Conservation (phyloP, 1,140 invertebrate species). For the Drosophila sp. region DNA sequence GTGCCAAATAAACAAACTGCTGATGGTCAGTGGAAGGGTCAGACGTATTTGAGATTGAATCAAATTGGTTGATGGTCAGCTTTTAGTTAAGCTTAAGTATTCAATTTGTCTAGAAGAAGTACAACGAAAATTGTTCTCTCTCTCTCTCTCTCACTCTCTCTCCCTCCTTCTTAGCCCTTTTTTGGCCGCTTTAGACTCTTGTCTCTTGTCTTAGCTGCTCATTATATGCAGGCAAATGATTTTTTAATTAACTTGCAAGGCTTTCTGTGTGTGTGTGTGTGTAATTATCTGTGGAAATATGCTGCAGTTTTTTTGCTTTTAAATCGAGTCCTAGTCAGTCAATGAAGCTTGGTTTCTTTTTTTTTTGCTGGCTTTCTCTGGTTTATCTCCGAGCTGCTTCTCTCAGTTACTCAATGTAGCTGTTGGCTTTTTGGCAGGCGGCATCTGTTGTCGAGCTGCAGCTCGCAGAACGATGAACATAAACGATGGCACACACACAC, state of each 20-base stretch:
- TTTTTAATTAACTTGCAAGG: slow-evolving; percentile 49
- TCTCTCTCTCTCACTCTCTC: background rate
- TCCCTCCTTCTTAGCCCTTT: background rate
- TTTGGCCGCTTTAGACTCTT: background rate
- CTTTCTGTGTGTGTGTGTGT: slow-evolving; percentile 24
- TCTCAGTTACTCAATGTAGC: slow-evolving; percentile 1
- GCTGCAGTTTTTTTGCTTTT: slow-evolving; percentile 13
- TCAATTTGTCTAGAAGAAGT: background rate
- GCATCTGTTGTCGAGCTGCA: slow-evolving; percentile 31
- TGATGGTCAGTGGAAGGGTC: slow-evolving; percentile 1
- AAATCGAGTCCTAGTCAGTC: slow-evolving; percentile 29
- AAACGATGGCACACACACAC: slow-evolving; percentile 22
- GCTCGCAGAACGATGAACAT: slow-evolving; percentile 20
- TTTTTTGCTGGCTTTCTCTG: background rate
- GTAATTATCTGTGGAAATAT: slow-evolving; percentile 44
- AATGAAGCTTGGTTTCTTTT: slow-evolving; percentile 12
- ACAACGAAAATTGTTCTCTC: background rate
- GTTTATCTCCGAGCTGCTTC: slow-evolving; percentile 3
- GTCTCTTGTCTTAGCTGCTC: background rate
- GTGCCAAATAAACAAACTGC: slow-evolving; percentile 12
- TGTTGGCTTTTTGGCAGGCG: slow-evolving; percentile 13
- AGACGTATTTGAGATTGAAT: slow-evolving; percentile 3
- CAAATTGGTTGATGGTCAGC: slow-evolving; percentile 11
- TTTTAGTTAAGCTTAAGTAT: slow-evolving; percentile 7
- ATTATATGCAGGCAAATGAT: slow-evolving; percentile 41